Percentiles rank a stretch among this genome's conserved stretches.
Evolutionary conservation across 2,888 invertebrate genomes (phyloP).

Genomic region (Lissonota sp.): DNA sequence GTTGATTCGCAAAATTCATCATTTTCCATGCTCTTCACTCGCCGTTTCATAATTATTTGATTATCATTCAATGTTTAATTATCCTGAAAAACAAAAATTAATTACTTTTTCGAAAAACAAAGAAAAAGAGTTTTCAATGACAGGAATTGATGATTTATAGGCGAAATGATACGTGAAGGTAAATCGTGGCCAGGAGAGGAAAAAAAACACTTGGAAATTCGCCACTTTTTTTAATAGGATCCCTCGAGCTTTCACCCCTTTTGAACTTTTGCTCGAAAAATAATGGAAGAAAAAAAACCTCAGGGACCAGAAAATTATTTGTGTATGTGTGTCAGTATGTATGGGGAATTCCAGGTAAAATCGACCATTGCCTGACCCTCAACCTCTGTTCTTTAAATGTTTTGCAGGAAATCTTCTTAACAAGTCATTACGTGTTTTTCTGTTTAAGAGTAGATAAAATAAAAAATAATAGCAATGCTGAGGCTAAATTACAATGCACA

Average conservation of each 20-base stretch:
- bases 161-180: constrained; percentile 7
- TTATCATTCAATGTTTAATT: too few species aligned
- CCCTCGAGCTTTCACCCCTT: constrained; percentile 35
- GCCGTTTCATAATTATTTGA: too few species aligned
- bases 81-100: too few species aligned
- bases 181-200: constrained; percentile 37
- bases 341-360: too few species aligned
- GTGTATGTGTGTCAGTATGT: not conserved
- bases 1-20: constrained; percentile 5
- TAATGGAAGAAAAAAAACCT: constrained; percentile 7
- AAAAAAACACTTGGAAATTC: constrained; percentile 48
- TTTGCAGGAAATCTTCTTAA: too few species aligned
- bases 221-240: constrained; percentile 39
- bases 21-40: not conserved
- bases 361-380: too few species aligned
- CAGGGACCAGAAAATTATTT: constrained; percentile 10
- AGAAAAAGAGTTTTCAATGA: constrained; percentile 11
- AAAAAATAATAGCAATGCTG: too few species aligned
- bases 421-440: too few species aligned
- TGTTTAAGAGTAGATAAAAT: too few species aligned
- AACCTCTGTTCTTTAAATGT: too few species aligned
- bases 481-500: too few species aligned
- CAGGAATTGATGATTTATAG: not conserved
- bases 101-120: not conserved
- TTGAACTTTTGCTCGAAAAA: not conserved